Evolutionary conservation across 1,140 invertebrate species (phyloP).

Genomic region (Hesperophylax magnus): DNA sequence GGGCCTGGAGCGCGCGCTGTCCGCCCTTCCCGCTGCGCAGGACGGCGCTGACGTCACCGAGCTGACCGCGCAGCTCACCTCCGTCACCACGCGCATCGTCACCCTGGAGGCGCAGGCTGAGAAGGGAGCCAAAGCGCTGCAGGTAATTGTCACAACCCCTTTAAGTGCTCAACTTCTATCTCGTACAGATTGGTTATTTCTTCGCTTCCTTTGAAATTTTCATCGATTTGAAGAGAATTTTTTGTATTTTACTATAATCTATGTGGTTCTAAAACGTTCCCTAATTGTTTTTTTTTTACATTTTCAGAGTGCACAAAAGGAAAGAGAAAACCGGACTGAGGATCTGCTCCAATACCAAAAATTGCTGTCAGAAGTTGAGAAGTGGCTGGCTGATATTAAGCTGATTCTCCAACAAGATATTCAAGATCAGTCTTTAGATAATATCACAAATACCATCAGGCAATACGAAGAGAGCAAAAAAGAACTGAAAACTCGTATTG

Average conservation of each 20-base stretch:
- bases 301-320: slow-evolving; percentile 69
- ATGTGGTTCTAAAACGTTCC: no score
- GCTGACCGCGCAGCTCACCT: slow-evolving; percentile 67
- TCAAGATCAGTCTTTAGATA: slow-evolving; percentile 51
- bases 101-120: slow-evolving; percentile 75
- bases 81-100: slow-evolving; percentile 70
- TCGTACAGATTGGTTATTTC: no score
- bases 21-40: slow-evolving; percentile 62
- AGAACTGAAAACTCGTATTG: slow-evolving; percentile 46
- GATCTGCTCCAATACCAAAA: slow-evolving; percentile 74
- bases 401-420: slow-evolving; percentile 56
- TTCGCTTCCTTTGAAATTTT: no score
- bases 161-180: slow-evolving; percentile 27
- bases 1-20: slow-evolving; percentile 71
- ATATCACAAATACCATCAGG: slow-evolving; percentile 48
- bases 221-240: no score
- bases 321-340: slow-evolving; percentile 70
- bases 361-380: slow-evolving; percentile 75
- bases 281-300: neutral
- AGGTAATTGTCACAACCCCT: slow-evolving; percentile 63
- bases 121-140: slow-evolving; percentile 72
- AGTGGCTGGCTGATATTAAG: slow-evolving; percentile 71
- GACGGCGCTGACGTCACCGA: slow-evolving; percentile 70
- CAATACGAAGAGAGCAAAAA: slow-evolving; percentile 45
- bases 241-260: no score